These are phyloP conservation scores for Siniperca undulata DNA, from an alignment of 2,797 vertebrate genomes.

Conservation along the genomic window DNA sequence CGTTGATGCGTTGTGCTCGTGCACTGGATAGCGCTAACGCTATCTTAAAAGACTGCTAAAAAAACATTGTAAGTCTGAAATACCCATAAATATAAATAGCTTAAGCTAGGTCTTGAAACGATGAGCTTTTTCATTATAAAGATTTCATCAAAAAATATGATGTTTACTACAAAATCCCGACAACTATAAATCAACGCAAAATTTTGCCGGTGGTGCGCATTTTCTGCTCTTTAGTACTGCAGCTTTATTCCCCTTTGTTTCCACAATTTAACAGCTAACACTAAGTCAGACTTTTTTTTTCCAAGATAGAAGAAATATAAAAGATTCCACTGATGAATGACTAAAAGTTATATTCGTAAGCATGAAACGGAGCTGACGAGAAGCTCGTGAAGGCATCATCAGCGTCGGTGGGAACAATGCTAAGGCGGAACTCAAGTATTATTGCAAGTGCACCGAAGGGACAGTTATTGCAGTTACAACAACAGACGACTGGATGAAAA, in stretches of 20 bases:
- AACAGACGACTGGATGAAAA: rapidly evolving
- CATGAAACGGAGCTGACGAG: not conserved
- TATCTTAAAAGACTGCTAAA: not conserved
- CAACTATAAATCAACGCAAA: not conserved
- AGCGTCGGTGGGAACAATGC: not conserved
- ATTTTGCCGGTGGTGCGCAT: not conserved
- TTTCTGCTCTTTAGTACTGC: not conserved
- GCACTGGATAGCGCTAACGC: not conserved
- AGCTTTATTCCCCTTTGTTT: not conserved
- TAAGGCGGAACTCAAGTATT: conserved; percentile 46
- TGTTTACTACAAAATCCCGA: not conserved
- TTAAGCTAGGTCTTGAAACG: not conserved
- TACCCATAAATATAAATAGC: not conserved
- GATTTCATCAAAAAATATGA: not conserved
- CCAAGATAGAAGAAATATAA: no score
- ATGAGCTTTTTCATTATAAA: not conserved
- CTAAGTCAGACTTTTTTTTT: not conserved
- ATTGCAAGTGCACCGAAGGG: not conserved
- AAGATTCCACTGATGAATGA: not conserved
- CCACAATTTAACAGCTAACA: not conserved
- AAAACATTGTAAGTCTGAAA: not conserved
- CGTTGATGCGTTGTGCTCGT: not conserved
- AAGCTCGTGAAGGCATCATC: no score
- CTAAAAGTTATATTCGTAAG: not conserved
- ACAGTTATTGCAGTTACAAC: conserved; percentile 44